These are phyloP conservation scores for Hetaerina titia DNA, from an alignment of 2,888 invertebrate species.

Conservation along the genomic window DNA sequence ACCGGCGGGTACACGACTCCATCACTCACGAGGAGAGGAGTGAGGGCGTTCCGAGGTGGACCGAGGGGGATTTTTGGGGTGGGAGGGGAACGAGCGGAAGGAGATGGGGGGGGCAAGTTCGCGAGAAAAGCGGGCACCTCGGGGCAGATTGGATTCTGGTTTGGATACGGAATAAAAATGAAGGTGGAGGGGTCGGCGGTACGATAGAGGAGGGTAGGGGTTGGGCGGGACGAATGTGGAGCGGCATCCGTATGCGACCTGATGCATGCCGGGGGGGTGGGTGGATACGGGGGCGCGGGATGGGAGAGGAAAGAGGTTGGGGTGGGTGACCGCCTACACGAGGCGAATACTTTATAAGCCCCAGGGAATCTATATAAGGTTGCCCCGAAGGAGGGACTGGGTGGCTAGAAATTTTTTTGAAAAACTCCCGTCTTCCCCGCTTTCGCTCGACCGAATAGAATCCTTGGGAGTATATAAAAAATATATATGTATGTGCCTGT, in stretches of 20 bases:
- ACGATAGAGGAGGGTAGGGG: not conserved
- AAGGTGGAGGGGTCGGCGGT: not conserved
- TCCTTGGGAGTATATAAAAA: too few relatives aligned
- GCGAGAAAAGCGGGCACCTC: constrained; percentile 10
- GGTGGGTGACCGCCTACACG: not conserved
- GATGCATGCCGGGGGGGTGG: not conserved
- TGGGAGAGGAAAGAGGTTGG: not conserved
- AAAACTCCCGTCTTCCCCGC: not conserved
- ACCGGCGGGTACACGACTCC: not conserved
- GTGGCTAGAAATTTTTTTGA: not conserved
- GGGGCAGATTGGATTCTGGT: constrained; percentile 45
- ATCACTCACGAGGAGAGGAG: not conserved
- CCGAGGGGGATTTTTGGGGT: not conserved
- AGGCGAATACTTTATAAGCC: constrained; percentile 35
- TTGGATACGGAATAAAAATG: constrained; percentile 55
- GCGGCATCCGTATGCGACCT: constrained; percentile 13
- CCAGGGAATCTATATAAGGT: constrained; percentile 19
- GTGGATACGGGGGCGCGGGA: not conserved
- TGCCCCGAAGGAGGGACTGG: not conserved
- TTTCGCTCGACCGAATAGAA: not conserved
- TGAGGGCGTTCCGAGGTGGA: not conserved
- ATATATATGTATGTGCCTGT: too few relatives aligned
- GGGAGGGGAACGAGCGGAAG: not conserved
- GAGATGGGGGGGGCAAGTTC: not conserved
- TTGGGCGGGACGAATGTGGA: not conserved